These are phyloP conservation scores for Morone saxatilis DNA, from an alignment of 2,113 vertebrate species.

Conservation along the genomic window DNA sequence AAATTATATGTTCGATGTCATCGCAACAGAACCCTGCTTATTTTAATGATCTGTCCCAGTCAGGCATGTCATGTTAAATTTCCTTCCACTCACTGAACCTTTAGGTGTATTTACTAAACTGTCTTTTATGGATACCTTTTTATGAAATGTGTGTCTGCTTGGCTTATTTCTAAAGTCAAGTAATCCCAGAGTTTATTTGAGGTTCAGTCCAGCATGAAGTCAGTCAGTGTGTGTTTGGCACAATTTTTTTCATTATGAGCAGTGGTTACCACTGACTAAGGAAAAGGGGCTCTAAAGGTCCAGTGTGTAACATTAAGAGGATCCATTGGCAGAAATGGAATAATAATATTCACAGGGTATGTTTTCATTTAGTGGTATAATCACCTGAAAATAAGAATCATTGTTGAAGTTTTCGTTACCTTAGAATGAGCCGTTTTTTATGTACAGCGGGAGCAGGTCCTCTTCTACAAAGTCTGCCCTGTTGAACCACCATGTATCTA, in stretches of 20 bases:
- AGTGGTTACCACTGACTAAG: background rate
- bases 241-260: background rate
- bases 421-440: too few species aligned
- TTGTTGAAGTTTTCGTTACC: too few species aligned
- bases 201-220: constrained; percentile 35
- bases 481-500: too few species aligned
- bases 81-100: constrained; percentile 45
- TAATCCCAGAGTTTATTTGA: constrained; percentile 32
- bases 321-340: background rate
- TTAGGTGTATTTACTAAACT: constrained; percentile 45
- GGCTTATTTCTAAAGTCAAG: constrained; percentile 28
- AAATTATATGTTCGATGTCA: constrained; percentile 72
- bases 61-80: constrained; percentile 67
- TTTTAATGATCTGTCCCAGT: constrained; percentile 62
- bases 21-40: constrained; percentile 45
- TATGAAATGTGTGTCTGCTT: constrained; percentile 22
- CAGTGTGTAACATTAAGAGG: too few species aligned
- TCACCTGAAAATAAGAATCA: too few species aligned
- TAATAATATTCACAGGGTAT: too few species aligned
- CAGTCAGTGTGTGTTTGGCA: background rate
- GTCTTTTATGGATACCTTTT: constrained; percentile 25
- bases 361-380: too few species aligned
- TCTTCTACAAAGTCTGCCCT: too few species aligned
- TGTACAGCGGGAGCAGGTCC: too few species aligned
- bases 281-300: background rate